Conservation (phyloP, 2,797 vertebrate species). For the Lemur catta region DNA sequence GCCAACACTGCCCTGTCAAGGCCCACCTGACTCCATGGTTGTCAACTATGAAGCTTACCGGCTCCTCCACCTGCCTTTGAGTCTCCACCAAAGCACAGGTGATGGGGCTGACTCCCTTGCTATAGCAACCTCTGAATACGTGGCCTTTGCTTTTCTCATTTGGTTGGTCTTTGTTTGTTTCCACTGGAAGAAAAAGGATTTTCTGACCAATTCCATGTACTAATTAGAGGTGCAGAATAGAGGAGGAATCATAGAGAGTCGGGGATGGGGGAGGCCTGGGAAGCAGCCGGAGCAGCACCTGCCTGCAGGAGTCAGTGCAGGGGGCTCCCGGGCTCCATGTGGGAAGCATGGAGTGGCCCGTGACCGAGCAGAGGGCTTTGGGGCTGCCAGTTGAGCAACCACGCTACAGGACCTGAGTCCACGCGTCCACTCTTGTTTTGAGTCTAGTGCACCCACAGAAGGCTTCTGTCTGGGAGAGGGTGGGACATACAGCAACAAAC, state of each 20-base stretch:
- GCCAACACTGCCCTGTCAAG: background rate
- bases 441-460: background rate
- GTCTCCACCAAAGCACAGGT: background rate
- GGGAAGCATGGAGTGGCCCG: fast-evolving
- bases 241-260: background rate
- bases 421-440: background rate
- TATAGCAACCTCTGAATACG: background rate
- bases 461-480: background rate
- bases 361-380: background rate
- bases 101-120: background rate
- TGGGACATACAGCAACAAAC: background rate
- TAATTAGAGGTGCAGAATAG: background rate
- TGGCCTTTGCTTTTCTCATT: background rate
- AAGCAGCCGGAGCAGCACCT: background rate
- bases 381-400: too few species aligned
- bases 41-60: background rate
- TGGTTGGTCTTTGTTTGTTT: background rate
- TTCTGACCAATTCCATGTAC: background rate
- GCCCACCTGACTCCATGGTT: too few species aligned
- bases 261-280: background rate
- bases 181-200: background rate
- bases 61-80: background rate
- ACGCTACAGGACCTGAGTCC: background rate
- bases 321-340: fast-evolving
- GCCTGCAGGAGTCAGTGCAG: background rate